These are phyloP conservation scores for Parotia lawesii DNA, from an alignment of 2,113 vertebrate species.

Conservation along the genomic window DNA sequence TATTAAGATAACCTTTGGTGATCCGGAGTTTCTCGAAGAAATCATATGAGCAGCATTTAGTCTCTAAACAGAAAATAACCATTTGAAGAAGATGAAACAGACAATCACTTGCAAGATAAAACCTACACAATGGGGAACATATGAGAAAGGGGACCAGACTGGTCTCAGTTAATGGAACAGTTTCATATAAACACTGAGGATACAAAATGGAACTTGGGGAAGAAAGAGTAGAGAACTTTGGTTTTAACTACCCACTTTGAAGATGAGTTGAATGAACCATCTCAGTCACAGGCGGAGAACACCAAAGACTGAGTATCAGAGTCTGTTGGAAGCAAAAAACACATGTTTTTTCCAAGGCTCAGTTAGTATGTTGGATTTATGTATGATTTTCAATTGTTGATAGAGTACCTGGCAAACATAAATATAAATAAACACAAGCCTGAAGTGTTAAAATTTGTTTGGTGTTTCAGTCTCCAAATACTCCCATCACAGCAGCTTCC, in stretches of 20 bases:
- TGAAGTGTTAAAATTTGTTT: background rate
- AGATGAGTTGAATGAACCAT: background rate
- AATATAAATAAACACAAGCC: background rate
- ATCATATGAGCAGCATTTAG: background rate
- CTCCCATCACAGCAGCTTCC: background rate
- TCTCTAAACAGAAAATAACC: background rate
- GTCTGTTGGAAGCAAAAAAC: background rate
- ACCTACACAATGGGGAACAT: background rate
- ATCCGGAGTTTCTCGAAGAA: background rate
- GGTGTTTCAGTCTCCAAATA: background rate
- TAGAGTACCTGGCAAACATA: background rate
- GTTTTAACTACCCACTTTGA: background rate
- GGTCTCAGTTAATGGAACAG: background rate
- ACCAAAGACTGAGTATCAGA: background rate
- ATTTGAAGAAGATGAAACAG: background rate
- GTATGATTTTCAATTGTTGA: background rate
- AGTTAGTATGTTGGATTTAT: background rate
- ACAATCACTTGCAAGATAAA: background rate
- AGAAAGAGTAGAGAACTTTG: background rate
- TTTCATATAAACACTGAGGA: background rate
- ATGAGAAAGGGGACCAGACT: background rate
- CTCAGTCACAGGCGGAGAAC: background rate
- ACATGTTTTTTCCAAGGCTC: background rate
- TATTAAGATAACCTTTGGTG: background rate
- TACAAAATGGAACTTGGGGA: background rate